Evolutionary conservation across 2,113 vertebrate genomes (phyloP), one percentile per base, ranked within the genome.

Genomic region (Hippocampus comes): DNA sequence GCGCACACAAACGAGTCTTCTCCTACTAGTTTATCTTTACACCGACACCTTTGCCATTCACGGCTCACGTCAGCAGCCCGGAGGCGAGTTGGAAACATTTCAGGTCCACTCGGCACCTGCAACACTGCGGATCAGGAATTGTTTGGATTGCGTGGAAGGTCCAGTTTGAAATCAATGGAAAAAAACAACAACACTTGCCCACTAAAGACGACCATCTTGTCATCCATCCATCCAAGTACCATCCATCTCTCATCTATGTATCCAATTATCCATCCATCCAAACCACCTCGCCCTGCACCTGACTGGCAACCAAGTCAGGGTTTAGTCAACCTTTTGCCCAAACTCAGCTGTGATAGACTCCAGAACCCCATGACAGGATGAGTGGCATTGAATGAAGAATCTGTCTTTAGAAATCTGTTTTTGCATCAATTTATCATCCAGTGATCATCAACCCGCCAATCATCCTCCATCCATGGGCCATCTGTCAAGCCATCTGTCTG

Each of bases 31-130:
- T 64, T 56, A 49, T 12, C 53, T 48, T 9, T 42, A 53, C 63
- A 60, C 38, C 8, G 41, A 49, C 67, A 53, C 9, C 66, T 65
- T 20, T 69, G 63, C 79, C 70, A 84, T 38, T 38, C 75, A 71
- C 67, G 30, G 59, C 81, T 73, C 78, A 72, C 71, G 18, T 9
- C 2, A 7, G 42, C 65, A 63, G 17, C 9, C 61, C n/a, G 63
- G 21, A 43, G 67, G 67, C 5, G 66, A 82, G 72, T 74, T 76
- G 83, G 78, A 75, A 88, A 82, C 72, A 79, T 82, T 70, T 78
- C 78, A 72, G 75, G 63, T 68, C 73, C 83, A 38, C 75, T 82
- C 82, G 78, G 70, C 86, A 82, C 84, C 78, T 82, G 76, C 72
- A 25, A 14, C 27, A 59, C 80, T 78, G 80, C 78, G 42, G 34